Percentiles rank a stretch among this genome's conserved stretches.
These are phyloP conservation scores for Pseudorhombus dupliciocellatus DNA, from an alignment of 2,113 vertebrate genomes.

Conservation along the genomic window DNA sequence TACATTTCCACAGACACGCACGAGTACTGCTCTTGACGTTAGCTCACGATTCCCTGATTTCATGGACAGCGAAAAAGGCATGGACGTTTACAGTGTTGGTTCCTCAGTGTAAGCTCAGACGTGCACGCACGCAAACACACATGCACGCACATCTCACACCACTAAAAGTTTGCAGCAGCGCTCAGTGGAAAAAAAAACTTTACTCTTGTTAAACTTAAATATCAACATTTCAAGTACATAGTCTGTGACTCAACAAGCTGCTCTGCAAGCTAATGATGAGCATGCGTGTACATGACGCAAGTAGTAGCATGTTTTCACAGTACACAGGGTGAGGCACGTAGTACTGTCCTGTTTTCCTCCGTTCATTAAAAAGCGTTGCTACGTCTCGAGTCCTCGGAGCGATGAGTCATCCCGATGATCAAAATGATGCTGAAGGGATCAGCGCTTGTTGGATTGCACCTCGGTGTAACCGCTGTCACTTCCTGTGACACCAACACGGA, in stretches of 20 bases:
- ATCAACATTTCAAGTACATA: slow-evolving; percentile 52
- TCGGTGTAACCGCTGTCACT: slow-evolving; percentile 25
- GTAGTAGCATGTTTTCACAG: slow-evolving; percentile 37
- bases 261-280: slow-evolving; percentile 22
- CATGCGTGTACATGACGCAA: slow-evolving; percentile 25
- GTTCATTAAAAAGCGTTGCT: not conserved
- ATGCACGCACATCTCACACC: not conserved
- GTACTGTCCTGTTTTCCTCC: not conserved
- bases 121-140: not conserved
- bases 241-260: slow-evolving; percentile 33
- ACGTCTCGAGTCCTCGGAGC: not conserved
- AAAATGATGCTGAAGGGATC: no score
- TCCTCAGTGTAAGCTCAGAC: not conserved
- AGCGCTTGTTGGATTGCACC: no score
- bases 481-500: slow-evolving; percentile 39
- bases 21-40: not conserved
- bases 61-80: slow-evolving; percentile 24
- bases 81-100: slow-evolving; percentile 25
- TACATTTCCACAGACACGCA: slow-evolving; percentile 44
- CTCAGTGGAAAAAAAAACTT: not conserved
- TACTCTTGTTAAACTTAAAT: slow-evolving; percentile 20
- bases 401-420: slow-evolving; percentile 8
- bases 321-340: slow-evolving; percentile 11
- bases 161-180: slow-evolving; percentile 3
- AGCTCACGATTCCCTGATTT: slow-evolving; percentile 55